phyloP scores from a whole-genome alignment of 2,113 vertebrate species.

The Planiliza haematocheilus region DNA sequence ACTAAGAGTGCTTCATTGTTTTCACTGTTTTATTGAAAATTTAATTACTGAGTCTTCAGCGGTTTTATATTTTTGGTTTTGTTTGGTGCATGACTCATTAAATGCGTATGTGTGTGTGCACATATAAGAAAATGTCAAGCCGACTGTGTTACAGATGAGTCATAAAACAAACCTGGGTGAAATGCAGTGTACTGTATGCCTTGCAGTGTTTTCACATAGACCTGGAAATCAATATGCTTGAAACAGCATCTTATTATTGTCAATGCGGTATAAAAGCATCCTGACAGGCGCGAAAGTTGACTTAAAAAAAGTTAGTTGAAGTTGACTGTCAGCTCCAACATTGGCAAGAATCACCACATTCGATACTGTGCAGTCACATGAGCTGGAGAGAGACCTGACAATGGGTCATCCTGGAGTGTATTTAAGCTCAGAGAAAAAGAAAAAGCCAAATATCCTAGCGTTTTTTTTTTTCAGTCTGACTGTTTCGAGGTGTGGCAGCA shows the following conservation, averaged over 20 bases:
- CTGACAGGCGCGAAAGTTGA: neutral
- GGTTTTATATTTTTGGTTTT: neutral
- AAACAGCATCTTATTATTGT: neutral
- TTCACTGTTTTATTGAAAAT: slow-evolving; percentile 11
- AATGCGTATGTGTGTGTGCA: neutral
- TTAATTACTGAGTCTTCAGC: slow-evolving; percentile 24
- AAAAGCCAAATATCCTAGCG: no score
- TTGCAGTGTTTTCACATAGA: neutral
- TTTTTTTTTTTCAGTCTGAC: no score
- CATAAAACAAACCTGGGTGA: neutral
- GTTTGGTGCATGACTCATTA: neutral
- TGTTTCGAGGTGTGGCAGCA: no score
- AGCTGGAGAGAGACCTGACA: no score
- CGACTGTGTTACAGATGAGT: neutral
- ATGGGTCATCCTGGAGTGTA: no score
- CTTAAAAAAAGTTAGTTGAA: neutral
- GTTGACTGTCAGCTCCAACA: no score
- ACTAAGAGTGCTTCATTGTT: slow-evolving; percentile 36
- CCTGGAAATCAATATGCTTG: neutral
- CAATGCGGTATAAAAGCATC: neutral
- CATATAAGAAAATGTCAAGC: slow-evolving; percentile 12
- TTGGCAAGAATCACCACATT: no score
- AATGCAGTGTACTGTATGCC: no score
- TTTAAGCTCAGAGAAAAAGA: no score
- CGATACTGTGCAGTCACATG: no score